phyloP scores from a whole-genome alignment of 2,888 invertebrate species.

The Catocala nupta region DNA sequence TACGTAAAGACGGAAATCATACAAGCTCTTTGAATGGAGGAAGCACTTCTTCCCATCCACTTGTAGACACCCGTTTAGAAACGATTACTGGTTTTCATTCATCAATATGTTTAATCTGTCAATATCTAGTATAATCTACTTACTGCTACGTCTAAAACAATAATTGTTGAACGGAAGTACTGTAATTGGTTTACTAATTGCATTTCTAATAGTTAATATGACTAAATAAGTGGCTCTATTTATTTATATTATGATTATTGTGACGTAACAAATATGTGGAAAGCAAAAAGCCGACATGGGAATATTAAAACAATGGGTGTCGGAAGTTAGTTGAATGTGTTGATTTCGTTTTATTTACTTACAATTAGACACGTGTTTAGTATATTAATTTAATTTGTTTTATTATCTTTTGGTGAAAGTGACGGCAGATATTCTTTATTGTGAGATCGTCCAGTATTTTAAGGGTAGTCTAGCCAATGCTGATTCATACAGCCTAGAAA shows the following conservation, averaged over 20 bases:
- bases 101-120: conserved; percentile 46
- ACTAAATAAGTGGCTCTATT: conserved; percentile 20
- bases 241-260: conserved; percentile 26
- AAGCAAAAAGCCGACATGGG: not conserved
- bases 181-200: conserved; percentile 59
- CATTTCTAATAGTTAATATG: conserved; percentile 45
- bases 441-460: no score
- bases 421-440: no score
- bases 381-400: not conserved
- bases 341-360: not conserved
- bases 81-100: conserved; percentile 25
- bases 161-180: conserved; percentile 52
- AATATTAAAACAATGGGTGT: not conserved
- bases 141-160: conserved; percentile 29
- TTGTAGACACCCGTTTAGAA: conserved; percentile 14
- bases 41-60: conserved; percentile 9
- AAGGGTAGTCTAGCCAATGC: no score
- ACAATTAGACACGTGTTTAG: not conserved
- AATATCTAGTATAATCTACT: conserved; percentile 27
- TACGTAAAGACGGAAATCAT: not conserved
- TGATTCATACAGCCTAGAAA: no score
- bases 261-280: not conserved
- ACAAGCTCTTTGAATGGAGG: conserved; percentile 4
- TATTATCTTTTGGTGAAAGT: no score
- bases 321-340: not conserved